These are phyloP conservation scores for Neodiprion lecontei DNA, from an alignment of 1,140 invertebrate species.

Conservation along the genomic window DNA sequence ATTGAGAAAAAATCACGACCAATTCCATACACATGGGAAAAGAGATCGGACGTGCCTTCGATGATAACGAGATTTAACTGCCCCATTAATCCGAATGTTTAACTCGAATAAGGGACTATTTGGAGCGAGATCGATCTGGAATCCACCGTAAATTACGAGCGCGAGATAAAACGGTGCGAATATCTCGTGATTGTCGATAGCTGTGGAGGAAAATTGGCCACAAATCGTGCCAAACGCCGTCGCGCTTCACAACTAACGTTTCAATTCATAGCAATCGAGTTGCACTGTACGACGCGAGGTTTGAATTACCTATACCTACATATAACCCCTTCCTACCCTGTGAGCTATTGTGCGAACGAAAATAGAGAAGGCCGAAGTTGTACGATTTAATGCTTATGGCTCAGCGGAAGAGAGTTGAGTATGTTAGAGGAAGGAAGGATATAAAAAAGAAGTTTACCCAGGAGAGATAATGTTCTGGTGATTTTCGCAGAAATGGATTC, in stretches of 20 bases:
- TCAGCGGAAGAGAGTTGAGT: no score
- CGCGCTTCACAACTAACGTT: no score
- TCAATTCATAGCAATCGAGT: no score
- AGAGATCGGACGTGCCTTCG: neutral
- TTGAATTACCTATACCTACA: no score
- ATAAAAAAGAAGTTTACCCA: neutral
- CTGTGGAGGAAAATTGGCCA: neutral
- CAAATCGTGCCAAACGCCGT: neutral
- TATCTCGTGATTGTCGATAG: neutral
- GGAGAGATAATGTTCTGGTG: neutral
- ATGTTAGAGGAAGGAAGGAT: no score
- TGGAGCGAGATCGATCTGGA: neutral
- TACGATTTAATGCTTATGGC: no score
- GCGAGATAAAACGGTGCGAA: slow-evolving; percentile 1
- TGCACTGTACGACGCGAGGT: no score
- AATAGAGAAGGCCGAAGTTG: no score
- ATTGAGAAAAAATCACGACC: no score
- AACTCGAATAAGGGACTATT: neutral
- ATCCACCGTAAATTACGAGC: neutral
- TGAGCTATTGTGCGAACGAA: no score
- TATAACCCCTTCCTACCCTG: no score
- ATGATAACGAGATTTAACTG: neutral
- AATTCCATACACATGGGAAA: no score
- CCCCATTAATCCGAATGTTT: neutral
- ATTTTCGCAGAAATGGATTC: neutral